Percentiles rank a stretch among this genome's conserved stretches.
phyloP scores from a whole-genome alignment of 2,797 vertebrate genomes.

The Vultur gryphus region DNA sequence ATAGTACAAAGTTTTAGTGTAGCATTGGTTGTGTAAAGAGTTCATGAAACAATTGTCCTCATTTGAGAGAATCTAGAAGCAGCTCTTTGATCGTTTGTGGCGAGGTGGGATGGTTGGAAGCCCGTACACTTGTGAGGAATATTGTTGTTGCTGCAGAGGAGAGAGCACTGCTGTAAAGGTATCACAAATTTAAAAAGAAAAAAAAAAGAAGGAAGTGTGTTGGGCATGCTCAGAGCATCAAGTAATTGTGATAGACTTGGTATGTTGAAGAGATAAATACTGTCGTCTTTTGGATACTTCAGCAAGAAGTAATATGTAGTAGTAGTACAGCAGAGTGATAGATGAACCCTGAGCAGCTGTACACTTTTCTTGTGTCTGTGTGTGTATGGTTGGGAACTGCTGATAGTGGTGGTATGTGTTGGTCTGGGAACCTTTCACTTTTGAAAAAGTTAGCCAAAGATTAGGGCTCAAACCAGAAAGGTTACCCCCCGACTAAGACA shows the following conservation, averaged over 20 bases:
- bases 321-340: neutral
- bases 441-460: neutral
- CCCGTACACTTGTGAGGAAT: neutral
- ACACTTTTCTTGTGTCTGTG: neutral
- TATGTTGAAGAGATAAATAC: neutral
- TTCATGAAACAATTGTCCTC: neutral
- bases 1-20: neutral
- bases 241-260: neutral
- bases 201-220: neutral
- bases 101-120: neutral
- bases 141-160: neutral
- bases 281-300: neutral
- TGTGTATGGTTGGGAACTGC: neutral
- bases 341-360: neutral
- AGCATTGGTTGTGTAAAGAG: neutral
- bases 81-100: neutral
- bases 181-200: neutral
- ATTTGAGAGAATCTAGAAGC: neutral
- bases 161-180: neutral
- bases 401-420: neutral
- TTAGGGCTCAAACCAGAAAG: neutral
- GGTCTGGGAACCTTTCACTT: neutral
- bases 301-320: neutral
- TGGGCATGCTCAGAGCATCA: neutral
- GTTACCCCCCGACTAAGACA: neutral